Evolutionary conservation across 2,797 vertebrate genomes (phyloP).

Genomic region (Podarcis lilfordi): DNA sequence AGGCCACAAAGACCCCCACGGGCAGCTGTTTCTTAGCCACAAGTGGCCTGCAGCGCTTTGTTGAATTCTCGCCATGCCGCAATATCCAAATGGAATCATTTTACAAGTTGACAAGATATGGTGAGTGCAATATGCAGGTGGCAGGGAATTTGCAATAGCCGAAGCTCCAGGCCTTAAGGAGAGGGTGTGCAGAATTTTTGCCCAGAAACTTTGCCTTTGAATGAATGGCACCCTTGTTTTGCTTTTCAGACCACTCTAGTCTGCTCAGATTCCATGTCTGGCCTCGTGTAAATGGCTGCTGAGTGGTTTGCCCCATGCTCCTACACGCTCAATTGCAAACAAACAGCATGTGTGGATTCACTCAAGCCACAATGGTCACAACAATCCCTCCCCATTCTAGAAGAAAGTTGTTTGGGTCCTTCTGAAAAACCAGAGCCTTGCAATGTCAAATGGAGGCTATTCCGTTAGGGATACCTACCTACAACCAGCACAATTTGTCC

Average conservation of each 20-base stretch:
- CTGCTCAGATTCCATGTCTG: background rate
- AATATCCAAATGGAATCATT: background rate
- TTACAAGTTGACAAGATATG: background rate
- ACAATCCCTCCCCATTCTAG: too few relatives aligned
- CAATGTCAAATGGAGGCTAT: too few relatives aligned
- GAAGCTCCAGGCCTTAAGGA: background rate
- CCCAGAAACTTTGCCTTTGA: background rate
- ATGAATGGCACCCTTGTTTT: background rate
- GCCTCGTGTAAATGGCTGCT: background rate
- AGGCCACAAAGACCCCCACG: slow-evolving; percentile 17
- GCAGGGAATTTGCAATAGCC: background rate
- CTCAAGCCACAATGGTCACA: background rate
- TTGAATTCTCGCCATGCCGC: slow-evolving; percentile 25
- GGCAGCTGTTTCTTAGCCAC: slow-evolving; percentile 23
- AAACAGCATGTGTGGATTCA: background rate
- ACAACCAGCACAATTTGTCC: too few relatives aligned
- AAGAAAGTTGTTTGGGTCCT: too few relatives aligned
- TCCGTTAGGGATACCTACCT: too few relatives aligned
- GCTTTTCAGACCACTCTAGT: background rate
- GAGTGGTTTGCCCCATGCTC: background rate
- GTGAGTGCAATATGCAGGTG: slow-evolving; percentile 3
- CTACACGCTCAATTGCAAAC: background rate
- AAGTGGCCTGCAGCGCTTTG: background rate
- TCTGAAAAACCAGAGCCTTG: too few relatives aligned
- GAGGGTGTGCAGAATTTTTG: too few relatives aligned